Percentiles rank a stretch among this genome's conserved stretches.
phyloP scores from a whole-genome alignment of 2,113 vertebrate species.

The Nothocercus nigrocapillus region DNA sequence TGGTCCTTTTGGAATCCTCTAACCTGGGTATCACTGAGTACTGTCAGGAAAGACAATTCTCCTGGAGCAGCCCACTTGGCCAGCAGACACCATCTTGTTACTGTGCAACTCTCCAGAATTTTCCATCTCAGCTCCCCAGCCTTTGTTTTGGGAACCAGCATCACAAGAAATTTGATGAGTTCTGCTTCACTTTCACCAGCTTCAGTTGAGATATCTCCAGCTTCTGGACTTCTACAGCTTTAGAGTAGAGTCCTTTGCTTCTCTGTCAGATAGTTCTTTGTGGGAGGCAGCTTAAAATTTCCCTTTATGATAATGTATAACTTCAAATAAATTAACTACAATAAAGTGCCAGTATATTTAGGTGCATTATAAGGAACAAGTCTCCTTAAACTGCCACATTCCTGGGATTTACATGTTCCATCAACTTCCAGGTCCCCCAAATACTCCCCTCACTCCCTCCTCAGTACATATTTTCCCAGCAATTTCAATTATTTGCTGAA shows the following conservation, averaged over 20 bases:
- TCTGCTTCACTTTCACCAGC: background rate
- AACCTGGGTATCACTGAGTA: background rate
- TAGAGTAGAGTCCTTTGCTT: background rate
- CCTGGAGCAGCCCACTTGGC: background rate
- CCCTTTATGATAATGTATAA: fast-evolving
- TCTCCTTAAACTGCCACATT: background rate
- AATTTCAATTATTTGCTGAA: background rate
- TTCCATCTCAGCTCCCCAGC: background rate
- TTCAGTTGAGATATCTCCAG: background rate
- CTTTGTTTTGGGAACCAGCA: background rate
- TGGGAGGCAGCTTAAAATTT: background rate
- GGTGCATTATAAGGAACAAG: background rate
- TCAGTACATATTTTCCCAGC: background rate
- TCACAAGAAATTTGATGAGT: background rate
- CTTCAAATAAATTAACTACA: background rate
- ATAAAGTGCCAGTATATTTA: background rate
- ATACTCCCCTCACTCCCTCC: background rate
- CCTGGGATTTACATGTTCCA: background rate
- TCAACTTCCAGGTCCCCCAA: background rate
- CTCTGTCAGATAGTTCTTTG: background rate
- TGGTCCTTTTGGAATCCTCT: background rate
- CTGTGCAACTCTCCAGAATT: background rate
- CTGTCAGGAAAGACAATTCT: background rate
- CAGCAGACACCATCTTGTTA: background rate
- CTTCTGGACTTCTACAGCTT: background rate